Conservation (phyloP, 2,113 vertebrate genomes). For the Hemibagrus wyckioides region DNA sequence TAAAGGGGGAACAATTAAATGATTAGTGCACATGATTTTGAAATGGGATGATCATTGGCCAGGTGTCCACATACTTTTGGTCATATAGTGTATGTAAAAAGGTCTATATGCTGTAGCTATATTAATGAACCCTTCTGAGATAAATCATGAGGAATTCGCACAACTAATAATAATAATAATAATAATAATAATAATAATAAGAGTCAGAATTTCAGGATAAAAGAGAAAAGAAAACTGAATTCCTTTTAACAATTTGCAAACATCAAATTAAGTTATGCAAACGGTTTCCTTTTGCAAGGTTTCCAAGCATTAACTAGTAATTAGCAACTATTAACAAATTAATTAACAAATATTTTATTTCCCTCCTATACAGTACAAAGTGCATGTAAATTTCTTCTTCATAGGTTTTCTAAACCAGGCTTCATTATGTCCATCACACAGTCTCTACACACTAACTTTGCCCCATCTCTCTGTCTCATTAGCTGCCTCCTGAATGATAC, state of each 20-base stretch:
- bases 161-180: background rate
- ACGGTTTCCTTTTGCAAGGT: background rate
- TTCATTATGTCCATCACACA: constrained; percentile 22
- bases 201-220: background rate
- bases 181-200: background rate
- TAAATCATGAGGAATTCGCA: background rate
- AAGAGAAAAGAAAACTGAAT: background rate
- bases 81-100: background rate
- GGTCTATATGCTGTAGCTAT: background rate
- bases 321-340: background rate
- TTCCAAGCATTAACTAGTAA: background rate
- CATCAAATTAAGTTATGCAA: background rate
- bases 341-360: too few relatives aligned
- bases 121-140: background rate
- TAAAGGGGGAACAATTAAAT: background rate
- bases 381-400: background rate
- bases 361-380: background rate
- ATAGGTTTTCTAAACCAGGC: background rate
- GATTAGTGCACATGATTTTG: background rate
- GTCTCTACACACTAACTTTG: constrained; percentile 15
- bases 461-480: constrained; percentile 18
- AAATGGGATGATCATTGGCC: background rate
- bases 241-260: background rate
- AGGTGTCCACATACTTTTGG: background rate
- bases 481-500: constrained; percentile 8